Evolutionary conservation across 2,797 vertebrate genomes (phyloP).

Genomic region (Pseudomugil gertrudae): DNA sequence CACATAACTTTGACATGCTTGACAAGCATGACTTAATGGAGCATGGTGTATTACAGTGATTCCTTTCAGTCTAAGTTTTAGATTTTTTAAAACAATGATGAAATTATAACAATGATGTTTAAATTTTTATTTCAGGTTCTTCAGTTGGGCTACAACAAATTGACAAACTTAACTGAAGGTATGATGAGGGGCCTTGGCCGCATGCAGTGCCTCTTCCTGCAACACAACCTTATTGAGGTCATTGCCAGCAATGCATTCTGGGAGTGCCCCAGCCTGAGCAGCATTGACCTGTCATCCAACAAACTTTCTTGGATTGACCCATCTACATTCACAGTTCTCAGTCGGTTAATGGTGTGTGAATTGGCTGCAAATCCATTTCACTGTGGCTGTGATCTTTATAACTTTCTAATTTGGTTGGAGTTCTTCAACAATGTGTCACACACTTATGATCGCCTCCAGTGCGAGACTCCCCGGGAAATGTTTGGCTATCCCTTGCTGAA

Average conservation of each 20-base stretch:
- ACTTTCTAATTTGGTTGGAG: slow-evolving; percentile 93
- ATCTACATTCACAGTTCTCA: slow-evolving; percentile 90
- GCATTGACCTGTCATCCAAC: slow-evolving; percentile 97
- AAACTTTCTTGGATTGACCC: slow-evolving; percentile 93
- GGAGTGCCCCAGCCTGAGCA: slow-evolving; percentile 95
- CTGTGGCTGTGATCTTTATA: slow-evolving; percentile 94
- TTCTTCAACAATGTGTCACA: slow-evolving; percentile 97
- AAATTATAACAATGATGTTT: not conserved
- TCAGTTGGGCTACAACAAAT: slow-evolving; percentile 96
- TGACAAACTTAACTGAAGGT: slow-evolving; percentile 96
- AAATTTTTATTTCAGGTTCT: slow-evolving; percentile 80
- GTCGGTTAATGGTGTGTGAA: slow-evolving; percentile 94
- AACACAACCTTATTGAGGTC: slow-evolving; percentile 97
- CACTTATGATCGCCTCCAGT: slow-evolving; percentile 97
- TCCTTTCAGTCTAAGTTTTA: not conserved
- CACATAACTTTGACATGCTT: not conserved
- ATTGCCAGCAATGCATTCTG: slow-evolving; percentile 93
- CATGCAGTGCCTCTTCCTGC: slow-evolving; percentile 95
- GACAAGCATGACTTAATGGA: no score
- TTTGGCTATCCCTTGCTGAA: slow-evolving; percentile 92
- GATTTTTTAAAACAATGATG: not conserved
- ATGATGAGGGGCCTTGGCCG: slow-evolving; percentile 94
- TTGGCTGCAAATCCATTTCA: slow-evolving; percentile 97
- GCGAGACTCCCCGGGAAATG: slow-evolving; percentile 93
- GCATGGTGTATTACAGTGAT: not conserved